A percentile compares a stretch with the other conserved stretches of the same genome.
phyloP scores from a whole-genome alignment of 2,797 vertebrate genomes.

The Nyctalus aviator region DNA sequence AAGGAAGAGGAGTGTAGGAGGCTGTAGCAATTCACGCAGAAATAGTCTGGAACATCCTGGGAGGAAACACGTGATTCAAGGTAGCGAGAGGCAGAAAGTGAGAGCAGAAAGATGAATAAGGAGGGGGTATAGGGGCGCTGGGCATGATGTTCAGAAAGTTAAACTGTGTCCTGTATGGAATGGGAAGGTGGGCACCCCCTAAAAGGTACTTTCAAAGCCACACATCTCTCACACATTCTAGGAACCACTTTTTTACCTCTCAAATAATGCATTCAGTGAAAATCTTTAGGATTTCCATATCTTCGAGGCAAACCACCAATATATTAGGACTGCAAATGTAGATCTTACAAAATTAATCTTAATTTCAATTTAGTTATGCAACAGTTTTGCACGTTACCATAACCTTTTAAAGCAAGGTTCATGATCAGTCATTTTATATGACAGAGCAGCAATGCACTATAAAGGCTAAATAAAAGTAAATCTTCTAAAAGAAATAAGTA shows the following conservation, averaged over 20 bases:
- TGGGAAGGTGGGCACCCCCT: background rate
- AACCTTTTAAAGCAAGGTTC: slow-evolving; percentile 29
- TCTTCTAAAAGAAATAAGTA: background rate
- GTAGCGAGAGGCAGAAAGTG: background rate
- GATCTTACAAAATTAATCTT: background rate
- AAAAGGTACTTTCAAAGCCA: background rate
- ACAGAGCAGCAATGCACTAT: background rate
- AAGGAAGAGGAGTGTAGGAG: background rate
- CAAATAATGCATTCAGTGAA: background rate
- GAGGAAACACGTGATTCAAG: background rate
- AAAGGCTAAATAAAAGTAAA: background rate
- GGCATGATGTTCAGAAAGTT: background rate
- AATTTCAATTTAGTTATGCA: background rate
- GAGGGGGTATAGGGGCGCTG: background rate
- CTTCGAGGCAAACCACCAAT: background rate
- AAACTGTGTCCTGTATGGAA: background rate
- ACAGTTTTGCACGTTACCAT: background rate
- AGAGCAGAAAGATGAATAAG: background rate
- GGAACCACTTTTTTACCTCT: background rate
- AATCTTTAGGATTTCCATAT: slow-evolving; percentile 27
- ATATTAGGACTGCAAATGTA: background rate
- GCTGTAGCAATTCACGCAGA: background rate
- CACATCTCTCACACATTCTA: background rate
- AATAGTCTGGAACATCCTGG: background rate
- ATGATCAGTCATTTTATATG: background rate